Evolutionary conservation across 2,113 vertebrate genomes (phyloP).

Genomic region (Entomyzon cyanotis): DNA sequence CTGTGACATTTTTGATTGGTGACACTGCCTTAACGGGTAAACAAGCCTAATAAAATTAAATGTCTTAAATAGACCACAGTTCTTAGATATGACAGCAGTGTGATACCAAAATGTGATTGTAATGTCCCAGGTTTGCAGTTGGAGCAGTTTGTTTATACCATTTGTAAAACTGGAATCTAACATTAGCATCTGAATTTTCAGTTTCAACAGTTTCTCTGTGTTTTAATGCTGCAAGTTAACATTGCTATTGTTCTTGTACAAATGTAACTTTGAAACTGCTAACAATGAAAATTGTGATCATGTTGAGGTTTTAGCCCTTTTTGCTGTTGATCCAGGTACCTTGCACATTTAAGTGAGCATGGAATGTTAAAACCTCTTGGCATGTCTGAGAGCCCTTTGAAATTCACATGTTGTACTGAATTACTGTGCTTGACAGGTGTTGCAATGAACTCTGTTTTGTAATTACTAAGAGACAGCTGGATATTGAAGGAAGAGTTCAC

Average conservation of each 20-base stretch:
- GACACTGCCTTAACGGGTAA: neutral
- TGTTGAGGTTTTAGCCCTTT: neutral
- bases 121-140: neutral
- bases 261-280: neutral
- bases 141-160: neutral
- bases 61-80: neutral
- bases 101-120: neutral
- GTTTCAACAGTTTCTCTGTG: neutral
- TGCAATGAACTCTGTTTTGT: neutral
- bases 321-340: neutral
- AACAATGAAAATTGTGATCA: neutral
- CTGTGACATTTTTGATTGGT: neutral
- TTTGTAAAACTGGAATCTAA: neutral
- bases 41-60: neutral
- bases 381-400: conserved; percentile 15
- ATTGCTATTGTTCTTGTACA: neutral
- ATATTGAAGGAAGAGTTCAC: neutral
- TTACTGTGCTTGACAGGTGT: conserved; percentile 9
- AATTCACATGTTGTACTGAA: neutral
- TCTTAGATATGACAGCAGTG: neutral
- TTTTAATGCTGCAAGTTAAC: neutral
- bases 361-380: conserved; percentile 45
- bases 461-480: neutral
- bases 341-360: neutral
- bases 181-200: neutral